A percentile compares a stretch with the other conserved stretches of the same genome.
Conservation (phyloP, 1,140 invertebrate genomes). For the Elysia chlorotica region DNA sequence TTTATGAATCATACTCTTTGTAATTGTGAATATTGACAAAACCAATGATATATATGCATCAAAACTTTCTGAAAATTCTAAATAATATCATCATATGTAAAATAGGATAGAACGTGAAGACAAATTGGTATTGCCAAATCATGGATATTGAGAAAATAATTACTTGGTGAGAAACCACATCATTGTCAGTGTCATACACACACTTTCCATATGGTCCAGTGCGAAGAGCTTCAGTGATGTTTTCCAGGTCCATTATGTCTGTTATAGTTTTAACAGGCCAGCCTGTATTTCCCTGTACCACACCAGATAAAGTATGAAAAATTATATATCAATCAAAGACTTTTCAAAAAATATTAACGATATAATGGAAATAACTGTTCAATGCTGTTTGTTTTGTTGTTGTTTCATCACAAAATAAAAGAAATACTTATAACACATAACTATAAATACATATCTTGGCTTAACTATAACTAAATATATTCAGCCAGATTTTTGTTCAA, state of each 20-base stretch:
- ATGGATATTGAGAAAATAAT: no score
- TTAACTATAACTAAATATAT: no score
- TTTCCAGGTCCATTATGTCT: conserved; percentile 57
- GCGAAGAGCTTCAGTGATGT: conserved; percentile 54
- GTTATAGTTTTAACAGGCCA: conserved; percentile 58
- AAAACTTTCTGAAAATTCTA: background rate
- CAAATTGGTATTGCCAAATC: background rate
- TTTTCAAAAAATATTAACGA: background rate
- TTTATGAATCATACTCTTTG: no score
- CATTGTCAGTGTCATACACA: conserved; percentile 64
- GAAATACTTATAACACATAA: no score
- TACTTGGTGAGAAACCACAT: conserved; percentile 63
- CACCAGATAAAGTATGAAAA: background rate
- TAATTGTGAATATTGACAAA: no score
- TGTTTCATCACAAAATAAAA: no score
- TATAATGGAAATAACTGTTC: background rate
- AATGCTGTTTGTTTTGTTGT: background rate
- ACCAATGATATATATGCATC: background rate
- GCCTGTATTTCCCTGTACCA: conserved; percentile 37
- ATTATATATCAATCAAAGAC: background rate
- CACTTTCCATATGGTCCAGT: conserved; percentile 61
- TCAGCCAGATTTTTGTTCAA: no score
- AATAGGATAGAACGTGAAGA: background rate
- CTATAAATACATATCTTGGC: no score
- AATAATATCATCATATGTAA: background rate